These are phyloP conservation scores for Muschampia plurimacula DNA, from an alignment of 2,888 invertebrate species.

Conservation along the genomic window DNA sequence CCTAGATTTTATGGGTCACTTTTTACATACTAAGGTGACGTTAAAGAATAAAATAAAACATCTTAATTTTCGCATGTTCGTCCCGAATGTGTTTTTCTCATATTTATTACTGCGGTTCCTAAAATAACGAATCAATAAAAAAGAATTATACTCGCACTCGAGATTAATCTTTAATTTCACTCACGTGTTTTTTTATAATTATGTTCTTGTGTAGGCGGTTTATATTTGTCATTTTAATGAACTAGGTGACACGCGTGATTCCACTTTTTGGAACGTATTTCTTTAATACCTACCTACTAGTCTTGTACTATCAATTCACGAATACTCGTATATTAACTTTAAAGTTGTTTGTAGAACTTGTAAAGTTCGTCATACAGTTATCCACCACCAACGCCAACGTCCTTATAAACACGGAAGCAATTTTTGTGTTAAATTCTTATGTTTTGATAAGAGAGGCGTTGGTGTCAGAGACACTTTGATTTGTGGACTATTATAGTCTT, in stretches of 20 bases:
- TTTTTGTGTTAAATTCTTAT: no score
- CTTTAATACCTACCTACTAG: neutral
- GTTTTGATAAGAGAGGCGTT: no score
- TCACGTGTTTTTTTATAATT: constrained; percentile 38
- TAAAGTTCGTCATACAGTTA: no score
- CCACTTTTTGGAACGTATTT: constrained; percentile 5
- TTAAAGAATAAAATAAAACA: constrained; percentile 18
- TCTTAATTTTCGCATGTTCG: constrained; percentile 20
- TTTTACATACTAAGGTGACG: neutral
- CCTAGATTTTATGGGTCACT: constrained; percentile 3
- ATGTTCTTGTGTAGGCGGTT: constrained; percentile 26
- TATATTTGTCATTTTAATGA: constrained; percentile 39
- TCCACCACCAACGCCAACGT: no score
- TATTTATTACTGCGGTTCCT: constrained; percentile 35
- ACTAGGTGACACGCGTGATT: constrained; percentile 19
- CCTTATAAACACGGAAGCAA: no score
- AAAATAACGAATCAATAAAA: constrained; percentile 38
- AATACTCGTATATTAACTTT: no score
- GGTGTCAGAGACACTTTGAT: no score
- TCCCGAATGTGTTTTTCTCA: constrained; percentile 21
- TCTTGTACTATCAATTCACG: no score
- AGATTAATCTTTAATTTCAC: constrained; percentile 40
- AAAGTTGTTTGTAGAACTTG: no score
- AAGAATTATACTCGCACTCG: constrained; percentile 33
- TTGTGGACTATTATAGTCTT: no score